Base-by-base conservation (phyloP, 2,113 vertebrate genomes). In the Sceloporus tristichus region DNA sequence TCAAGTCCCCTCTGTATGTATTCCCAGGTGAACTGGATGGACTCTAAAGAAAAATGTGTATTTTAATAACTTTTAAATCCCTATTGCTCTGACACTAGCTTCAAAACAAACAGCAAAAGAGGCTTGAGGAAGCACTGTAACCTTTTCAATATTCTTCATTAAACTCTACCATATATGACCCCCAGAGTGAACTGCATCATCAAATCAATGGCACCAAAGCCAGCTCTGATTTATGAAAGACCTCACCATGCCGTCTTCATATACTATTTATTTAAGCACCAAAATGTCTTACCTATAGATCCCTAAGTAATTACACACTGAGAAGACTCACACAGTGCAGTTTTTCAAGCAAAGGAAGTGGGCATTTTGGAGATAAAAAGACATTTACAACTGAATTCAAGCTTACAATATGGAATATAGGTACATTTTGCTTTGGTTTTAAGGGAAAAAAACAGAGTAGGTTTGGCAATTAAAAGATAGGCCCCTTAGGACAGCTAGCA, bases 221-320 rank as follows among this genome's bases (percentile, higher is more conserved):
- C 82, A 84, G 79, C 87, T 84, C 95, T 94, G 94, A 94, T 90
- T 96, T 94, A 93, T 87, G 95, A 94, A 95, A 95, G 90, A 90
- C 91, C 92, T 94, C 94, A 93, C 95, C 89, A 87, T 59, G 89
- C 92, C 89, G 93, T 94, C 94, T 96, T 94, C 94, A 94, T 94
- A 94, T 89, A 95, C 89, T 68, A 91, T 91, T 94, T 95, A 95
- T 94, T 95, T 95, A 94, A 96, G 93, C 81, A 93, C 87, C 94
- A 93, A 93, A 95, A 95, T 94, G 93, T 93, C 95, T 94, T 93
- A 95, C 93, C 95, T 95, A 95, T 94, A 96, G 95, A 95, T 95
- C 89, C 93, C 93, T 90, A 86, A 95, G 95, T 95, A 95, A 95
- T 95, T 95, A 93, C 95, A 95, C 89, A 92, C 93, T 89, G 93